Evolutionary conservation across 2,797 vertebrate genomes (phyloP).

Genomic region (Scarus forsteni): DNA sequence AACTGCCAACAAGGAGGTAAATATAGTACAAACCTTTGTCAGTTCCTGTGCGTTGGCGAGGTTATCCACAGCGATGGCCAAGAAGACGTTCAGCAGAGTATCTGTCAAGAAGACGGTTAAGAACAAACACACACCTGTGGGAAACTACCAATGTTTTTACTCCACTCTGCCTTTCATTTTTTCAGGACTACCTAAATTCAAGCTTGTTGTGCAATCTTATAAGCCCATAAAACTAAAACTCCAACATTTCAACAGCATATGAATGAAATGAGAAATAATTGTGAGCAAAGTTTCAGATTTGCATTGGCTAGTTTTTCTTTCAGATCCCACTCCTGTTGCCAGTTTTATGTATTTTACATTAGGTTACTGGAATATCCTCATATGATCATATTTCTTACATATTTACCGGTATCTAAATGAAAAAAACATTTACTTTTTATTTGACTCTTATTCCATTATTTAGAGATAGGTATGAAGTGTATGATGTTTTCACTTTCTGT

Average conservation of each 20-base stretch:
- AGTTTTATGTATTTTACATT: no score
- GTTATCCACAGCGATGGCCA: conserved; percentile 99
- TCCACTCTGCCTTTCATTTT: neutral
- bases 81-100: conserved; percentile 97
- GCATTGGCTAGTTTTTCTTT: no score
- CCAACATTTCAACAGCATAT: neutral
- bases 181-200: neutral
- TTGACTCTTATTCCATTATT: neutral
- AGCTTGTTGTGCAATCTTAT: no score
- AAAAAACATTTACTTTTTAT: neutral
- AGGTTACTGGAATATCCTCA: neutral
- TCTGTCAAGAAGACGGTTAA: conserved; percentile 85
- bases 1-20: neutral
- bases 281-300: no score
- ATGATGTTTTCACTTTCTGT: neutral
- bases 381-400: neutral
- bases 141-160: neutral
- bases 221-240: neutral
- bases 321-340: no score
- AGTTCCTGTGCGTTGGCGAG: conserved; percentile 97
- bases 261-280: no score
- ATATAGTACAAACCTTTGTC: conserved; percentile 88
- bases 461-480: neutral
- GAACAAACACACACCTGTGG: conserved; percentile 28
- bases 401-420: neutral